Base-by-base conservation (phyloP, 2,113 vertebrate genomes). In the Uropsilus gracilis region DNA sequence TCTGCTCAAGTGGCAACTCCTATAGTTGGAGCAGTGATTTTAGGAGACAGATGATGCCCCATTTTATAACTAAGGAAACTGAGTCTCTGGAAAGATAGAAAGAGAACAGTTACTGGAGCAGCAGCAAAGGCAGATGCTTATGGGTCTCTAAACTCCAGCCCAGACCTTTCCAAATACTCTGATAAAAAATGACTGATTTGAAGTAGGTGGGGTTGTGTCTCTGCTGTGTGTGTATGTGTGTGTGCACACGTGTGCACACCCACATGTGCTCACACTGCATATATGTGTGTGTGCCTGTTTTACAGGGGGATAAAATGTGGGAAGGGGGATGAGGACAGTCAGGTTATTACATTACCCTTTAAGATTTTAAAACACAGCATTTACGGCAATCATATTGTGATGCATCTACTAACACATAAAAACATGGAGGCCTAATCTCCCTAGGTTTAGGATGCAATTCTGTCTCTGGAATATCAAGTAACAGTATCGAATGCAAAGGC, bases 361-460 rank as follows among this genome's bases (percentile, higher is more conserved):
- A 78, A 57, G 71, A 87, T 89, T 84, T 94, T 95, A 94, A 95
- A 94, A 73, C 64, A 50, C 0, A 0, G 55, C n/a, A 72, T 86
- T 86, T 94, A 91, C 68, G 72, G 72, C 69, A 63, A 92, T 95
- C 83, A 95, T 81, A 87, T 30, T 64, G 59, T 69, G 83, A 95
- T 69, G 32, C 63, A 63, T 86, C 76, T 85, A 83, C 48, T 55
- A 44, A 93, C 89, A 89, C 63, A 71, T 90, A 73, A 96, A 95
- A 93, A 34, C 39, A 68, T 84, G 95, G 86, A 91, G 44, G 69
- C 34, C 83, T 63, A 77, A 93, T 96, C 82, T 89, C 66, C 77
- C 55, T 61, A 69, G 89, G 72, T 93, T 95, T 90, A 95, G 91
- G 71, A 85, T 66, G 28, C 44, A 91, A 34, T 95, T 95, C 66